Conservation (phyloP, 2,888 invertebrate genomes). For the Neoaliturus tenellus region DNA sequence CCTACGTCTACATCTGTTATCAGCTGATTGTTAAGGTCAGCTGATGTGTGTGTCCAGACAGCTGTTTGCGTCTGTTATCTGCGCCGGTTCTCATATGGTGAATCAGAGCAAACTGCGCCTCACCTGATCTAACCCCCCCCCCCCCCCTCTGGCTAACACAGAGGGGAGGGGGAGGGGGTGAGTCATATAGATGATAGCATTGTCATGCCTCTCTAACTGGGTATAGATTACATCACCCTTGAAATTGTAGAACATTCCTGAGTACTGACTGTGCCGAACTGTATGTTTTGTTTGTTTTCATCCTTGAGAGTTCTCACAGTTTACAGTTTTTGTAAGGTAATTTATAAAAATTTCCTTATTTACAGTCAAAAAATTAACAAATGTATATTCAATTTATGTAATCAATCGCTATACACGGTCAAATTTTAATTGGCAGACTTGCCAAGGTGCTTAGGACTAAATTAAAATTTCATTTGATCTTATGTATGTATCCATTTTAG, state of each 20-base stretch:
- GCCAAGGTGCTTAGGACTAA: too few relatives aligned
- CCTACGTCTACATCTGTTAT: neutral
- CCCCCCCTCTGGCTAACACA: neutral
- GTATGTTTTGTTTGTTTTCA: too few relatives aligned
- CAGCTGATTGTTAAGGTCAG: conserved; percentile 11
- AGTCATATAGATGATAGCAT: neutral
- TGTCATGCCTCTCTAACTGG: neutral
- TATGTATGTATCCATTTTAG: too few relatives aligned
- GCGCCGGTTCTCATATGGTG: neutral
- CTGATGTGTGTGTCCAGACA: conserved; percentile 1
- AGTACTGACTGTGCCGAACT: neutral
- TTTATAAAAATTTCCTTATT: too few relatives aligned
- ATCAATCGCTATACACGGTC: too few relatives aligned
- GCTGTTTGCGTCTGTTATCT: neutral
- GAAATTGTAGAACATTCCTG: neutral
- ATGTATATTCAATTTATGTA: too few relatives aligned
- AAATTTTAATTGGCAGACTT: too few relatives aligned
- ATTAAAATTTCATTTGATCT: too few relatives aligned
- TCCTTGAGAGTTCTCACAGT: too few relatives aligned
- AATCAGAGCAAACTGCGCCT: neutral
- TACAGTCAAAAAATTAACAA: too few relatives aligned
- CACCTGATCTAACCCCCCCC: conserved; percentile 3
- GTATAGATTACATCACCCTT: neutral
- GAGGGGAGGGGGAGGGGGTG: neutral
- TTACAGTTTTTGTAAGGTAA: too few relatives aligned